Percentiles rank a stretch among this genome's conserved stretches.
Conservation (phyloP, 2,888 invertebrate genomes). For the Tridacna crocea region DNA sequence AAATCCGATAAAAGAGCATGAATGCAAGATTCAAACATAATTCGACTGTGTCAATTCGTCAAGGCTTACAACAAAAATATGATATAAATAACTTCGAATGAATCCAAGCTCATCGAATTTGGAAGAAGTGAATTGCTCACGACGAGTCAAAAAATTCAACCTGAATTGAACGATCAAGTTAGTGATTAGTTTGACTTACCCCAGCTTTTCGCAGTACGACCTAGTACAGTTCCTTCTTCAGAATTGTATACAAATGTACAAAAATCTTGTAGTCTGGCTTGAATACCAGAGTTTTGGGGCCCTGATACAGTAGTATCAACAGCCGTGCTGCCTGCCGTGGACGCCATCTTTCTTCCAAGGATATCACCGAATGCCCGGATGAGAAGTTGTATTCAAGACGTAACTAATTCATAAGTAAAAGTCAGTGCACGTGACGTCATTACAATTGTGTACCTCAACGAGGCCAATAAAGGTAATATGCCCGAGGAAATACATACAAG, state of each 20-base stretch:
- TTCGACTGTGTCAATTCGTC: no score
- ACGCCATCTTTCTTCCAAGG: conserved; percentile 69
- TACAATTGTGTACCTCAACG: not conserved
- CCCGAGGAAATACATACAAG: not conserved
- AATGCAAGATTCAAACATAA: no score
- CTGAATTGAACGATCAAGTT: no score
- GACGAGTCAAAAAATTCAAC: no score
- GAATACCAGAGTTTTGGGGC: conserved; percentile 65
- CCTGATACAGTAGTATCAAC: conserved; percentile 67
- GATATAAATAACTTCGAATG: no score
- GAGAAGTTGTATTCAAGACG: conserved; percentile 32
- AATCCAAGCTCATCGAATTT: no score
- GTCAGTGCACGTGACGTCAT: conserved; percentile 56
- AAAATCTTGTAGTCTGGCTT: conserved; percentile 67
- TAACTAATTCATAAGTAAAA: conserved; percentile 58
- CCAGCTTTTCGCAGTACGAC: conserved; percentile 96
- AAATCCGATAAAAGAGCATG: no score
- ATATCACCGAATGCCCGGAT: conserved; percentile 56
- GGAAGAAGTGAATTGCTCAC: no score
- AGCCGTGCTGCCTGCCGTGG: conserved; percentile 70
- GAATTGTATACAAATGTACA: conserved; percentile 93
- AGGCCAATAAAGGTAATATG: not conserved
- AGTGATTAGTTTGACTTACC: conserved; percentile 66
- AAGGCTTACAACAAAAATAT: no score
- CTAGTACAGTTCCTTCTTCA: conserved; percentile 95